These are phyloP conservation scores for Molorchus minor DNA, from an alignment of 2,888 invertebrate species.

Conservation along the genomic window DNA sequence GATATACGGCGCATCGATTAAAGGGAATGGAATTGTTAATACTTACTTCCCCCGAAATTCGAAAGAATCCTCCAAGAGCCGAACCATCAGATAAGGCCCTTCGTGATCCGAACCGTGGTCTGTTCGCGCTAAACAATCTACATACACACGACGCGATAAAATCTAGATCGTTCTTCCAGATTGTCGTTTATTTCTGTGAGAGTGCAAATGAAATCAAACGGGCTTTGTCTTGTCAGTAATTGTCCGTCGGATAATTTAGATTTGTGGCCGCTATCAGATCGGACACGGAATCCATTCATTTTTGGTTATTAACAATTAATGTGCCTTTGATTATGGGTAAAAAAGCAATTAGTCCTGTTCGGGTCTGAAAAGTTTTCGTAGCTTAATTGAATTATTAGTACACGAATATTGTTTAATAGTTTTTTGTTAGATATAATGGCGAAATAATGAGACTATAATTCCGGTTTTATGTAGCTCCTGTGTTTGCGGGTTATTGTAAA, in stretches of 20 bases:
- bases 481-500: constrained; percentile 6
- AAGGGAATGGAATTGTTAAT: constrained; percentile 4
- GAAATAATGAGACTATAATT: constrained; percentile 34
- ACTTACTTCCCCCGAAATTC: constrained; percentile 30
- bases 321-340: constrained; percentile 36
- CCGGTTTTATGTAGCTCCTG: constrained; percentile 1
- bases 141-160: constrained; percentile 41
- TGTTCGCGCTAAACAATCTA: constrained; percentile 46
- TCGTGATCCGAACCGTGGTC: constrained; percentile 46
- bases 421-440: constrained; percentile 29
- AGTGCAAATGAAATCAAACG: constrained; percentile 49
- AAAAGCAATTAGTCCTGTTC: constrained; percentile 33
- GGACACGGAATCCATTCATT: constrained; percentile 51
- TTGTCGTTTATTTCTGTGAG: constrained; percentile 44
- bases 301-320: constrained; percentile 40
- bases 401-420: constrained; percentile 36
- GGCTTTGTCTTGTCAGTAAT: constrained; percentile 45
- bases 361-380: constrained; percentile 30
- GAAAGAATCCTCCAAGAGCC: constrained; percentile 33
- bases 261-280: constrained; percentile 44
- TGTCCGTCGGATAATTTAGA: constrained; percentile 38
- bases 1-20: background rate
- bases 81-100: constrained; percentile 39
- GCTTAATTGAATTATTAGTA: constrained; percentile 37
- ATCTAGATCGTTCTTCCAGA: constrained; percentile 41